Evolutionary conservation across 2,113 vertebrate species (phyloP).

Genomic region (Petroica traversi): DNA sequence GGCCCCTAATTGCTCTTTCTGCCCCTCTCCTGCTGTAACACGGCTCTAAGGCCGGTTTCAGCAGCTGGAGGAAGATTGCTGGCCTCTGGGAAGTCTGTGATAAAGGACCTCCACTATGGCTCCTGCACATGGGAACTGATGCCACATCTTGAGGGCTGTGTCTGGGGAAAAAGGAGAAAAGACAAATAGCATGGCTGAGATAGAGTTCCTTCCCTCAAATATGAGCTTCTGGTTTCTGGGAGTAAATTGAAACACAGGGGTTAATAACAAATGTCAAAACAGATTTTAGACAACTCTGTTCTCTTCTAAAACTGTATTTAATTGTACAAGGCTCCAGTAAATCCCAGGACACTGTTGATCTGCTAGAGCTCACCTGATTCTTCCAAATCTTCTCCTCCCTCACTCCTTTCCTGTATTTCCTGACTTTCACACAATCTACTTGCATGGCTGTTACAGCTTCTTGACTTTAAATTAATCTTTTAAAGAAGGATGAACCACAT

Average conservation of each 20-base stretch:
- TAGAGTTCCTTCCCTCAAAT: background rate
- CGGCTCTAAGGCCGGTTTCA: background rate
- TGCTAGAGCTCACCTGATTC: background rate
- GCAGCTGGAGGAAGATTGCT: background rate
- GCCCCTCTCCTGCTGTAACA: background rate
- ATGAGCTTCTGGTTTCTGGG: background rate
- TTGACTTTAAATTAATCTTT: conserved; percentile 57
- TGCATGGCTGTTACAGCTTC: background rate
- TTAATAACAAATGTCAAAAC: background rate
- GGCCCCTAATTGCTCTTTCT: background rate
- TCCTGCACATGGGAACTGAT: background rate
- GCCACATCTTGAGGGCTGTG: background rate
- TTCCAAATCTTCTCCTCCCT: background rate
- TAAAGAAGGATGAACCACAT: conserved; percentile 21
- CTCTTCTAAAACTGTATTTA: background rate
- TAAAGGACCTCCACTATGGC: background rate
- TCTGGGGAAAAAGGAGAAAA: background rate
- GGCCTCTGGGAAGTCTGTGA: background rate
- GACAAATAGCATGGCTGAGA: background rate
- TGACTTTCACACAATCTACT: background rate
- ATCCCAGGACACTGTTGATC: background rate
- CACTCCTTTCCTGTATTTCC: background rate
- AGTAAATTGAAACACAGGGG: background rate
- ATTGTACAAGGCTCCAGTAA: background rate
- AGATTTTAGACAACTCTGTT: background rate